Conservation (phyloP, 2,113 vertebrate genomes). For the Gymnarchus niloticus region DNA sequence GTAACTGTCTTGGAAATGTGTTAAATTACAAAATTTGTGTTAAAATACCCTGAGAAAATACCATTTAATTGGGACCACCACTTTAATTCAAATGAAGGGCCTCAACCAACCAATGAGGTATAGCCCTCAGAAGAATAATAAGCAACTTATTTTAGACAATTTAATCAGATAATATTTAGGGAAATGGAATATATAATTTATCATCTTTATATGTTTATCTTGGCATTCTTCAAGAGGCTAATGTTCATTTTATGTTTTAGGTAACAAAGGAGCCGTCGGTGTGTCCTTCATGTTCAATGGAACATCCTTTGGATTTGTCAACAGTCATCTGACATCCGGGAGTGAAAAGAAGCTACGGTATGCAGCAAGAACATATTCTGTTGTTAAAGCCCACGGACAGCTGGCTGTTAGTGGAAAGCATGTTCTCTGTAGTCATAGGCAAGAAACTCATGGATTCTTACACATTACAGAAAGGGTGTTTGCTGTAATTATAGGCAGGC, state of each 20-base stretch:
- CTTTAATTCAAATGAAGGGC: conserved; percentile 5
- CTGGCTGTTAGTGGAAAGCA: not conserved
- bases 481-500: not conserved
- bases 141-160: no score
- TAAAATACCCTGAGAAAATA: not conserved
- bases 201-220: no score
- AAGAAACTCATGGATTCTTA: no score
- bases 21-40: not conserved
- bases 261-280: conserved; percentile 94
- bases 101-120: not conserved
- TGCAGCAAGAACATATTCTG: conserved; percentile 20
- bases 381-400: not conserved
- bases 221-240: not conserved
- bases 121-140: not conserved
- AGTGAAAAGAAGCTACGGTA: conserved; percentile 96
- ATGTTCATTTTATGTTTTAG: conserved; percentile 45
- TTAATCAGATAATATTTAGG: no score
- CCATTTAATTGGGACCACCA: no score
- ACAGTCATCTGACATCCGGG: conserved; percentile 95
- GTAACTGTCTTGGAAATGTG: not conserved
- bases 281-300: conserved; percentile 98
- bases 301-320: conserved; percentile 94
- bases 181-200: no score
- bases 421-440: not conserved
- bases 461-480: not conserved